Conservation (phyloP, 2,888 invertebrate genomes). For the Epirrhoe alternata region DNA sequence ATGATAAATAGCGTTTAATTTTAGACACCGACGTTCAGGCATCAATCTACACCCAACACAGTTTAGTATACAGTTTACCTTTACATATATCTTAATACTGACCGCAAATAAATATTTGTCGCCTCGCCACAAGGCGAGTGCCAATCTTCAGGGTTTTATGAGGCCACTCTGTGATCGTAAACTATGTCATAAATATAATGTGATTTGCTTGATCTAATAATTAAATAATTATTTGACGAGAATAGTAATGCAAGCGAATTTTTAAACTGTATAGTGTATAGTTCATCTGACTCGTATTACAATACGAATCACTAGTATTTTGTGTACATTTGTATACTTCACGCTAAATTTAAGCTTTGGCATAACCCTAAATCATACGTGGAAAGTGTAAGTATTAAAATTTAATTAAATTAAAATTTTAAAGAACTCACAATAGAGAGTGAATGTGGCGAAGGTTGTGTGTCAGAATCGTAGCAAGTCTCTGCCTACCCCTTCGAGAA, state of each 20-base stretch:
- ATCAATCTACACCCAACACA: neutral
- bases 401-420: too few relatives aligned
- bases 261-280: neutral
- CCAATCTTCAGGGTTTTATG: conserved; percentile 24
- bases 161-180: conserved; percentile 21
- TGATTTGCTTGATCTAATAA: neutral
- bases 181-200: conserved; percentile 10
- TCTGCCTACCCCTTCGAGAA: too few relatives aligned
- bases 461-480: too few relatives aligned
- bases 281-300: neutral
- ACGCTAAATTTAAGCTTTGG: too few relatives aligned
- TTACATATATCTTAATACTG: conserved; percentile 4
- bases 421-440: too few relatives aligned
- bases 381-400: too few relatives aligned
- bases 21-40: neutral
- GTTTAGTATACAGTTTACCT: neutral
- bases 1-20: neutral
- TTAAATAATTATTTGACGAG: neutral
- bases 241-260: neutral
- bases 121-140: conserved; percentile 15
- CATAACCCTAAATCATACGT: too few relatives aligned
- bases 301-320: neutral
- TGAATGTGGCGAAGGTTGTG: too few relatives aligned
- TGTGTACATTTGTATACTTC: too few relatives aligned
- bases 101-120: conserved; percentile 18